A percentile compares a stretch with the other conserved stretches of the same genome.
Evolutionary conservation across 2,113 vertebrate species (phyloP).

Genomic region (Vicugna pacos): DNA sequence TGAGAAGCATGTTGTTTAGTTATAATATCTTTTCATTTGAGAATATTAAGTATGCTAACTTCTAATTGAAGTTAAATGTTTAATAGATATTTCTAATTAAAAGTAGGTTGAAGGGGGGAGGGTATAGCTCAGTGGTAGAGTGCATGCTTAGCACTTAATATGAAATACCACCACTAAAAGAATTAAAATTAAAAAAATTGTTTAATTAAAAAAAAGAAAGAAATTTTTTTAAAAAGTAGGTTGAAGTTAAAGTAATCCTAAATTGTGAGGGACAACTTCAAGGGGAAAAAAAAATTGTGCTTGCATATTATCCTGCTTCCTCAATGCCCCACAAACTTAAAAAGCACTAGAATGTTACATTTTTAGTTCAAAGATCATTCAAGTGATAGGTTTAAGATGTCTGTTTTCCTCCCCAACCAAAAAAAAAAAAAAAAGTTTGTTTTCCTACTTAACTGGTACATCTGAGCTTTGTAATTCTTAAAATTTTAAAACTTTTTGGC

Average conservation of each 20-base stretch:
- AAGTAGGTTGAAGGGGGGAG: no score
- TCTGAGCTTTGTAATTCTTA: slow-evolving; percentile 42
- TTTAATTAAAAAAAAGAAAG: no score
- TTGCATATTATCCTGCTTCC: slow-evolving; percentile 28
- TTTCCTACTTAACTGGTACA: slow-evolving; percentile 26
- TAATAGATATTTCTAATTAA: no score
- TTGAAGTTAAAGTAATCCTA: slow-evolving; percentile 49
- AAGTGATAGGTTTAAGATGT: slow-evolving; percentile 34
- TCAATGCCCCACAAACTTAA: slow-evolving; percentile 36
- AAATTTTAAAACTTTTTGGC: slow-evolving; percentile 52
- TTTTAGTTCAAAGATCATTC: slow-evolving; percentile 56
- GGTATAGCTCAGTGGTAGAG: no score
- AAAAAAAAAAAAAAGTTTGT: not conserved
- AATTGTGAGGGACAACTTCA: not conserved
- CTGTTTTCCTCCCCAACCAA: not conserved
- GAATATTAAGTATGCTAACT: slow-evolving; percentile 29
- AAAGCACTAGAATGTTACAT: slow-evolving; percentile 41
- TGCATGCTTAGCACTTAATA: no score
- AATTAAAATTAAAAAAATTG: no score
- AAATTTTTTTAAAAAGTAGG: no score
- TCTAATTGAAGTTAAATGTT: slow-evolving; percentile 25
- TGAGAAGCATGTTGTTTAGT: slow-evolving; percentile 39
- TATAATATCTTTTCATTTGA: slow-evolving; percentile 31
- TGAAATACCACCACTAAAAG: no score
- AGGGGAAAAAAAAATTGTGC: not conserved